Evolutionary conservation across 2,113 vertebrate species (phyloP).

Genomic region (Ciconia boyciana): DNA sequence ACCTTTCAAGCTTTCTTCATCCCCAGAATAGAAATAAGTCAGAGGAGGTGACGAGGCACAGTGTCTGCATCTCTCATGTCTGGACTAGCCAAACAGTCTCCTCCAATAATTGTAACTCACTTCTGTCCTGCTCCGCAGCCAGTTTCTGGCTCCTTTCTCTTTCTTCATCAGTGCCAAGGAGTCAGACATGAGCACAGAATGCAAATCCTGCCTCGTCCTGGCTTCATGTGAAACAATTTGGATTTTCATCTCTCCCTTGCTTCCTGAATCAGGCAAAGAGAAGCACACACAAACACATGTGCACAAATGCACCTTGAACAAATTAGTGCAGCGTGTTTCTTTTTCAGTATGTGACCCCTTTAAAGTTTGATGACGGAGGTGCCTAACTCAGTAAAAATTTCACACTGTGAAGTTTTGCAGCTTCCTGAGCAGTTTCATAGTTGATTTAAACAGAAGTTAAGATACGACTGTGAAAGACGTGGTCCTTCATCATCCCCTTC

Average conservation of each 20-base stretch:
- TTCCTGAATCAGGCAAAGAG: not conserved
- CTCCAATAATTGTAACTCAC: not conserved
- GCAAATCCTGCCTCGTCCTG: not conserved
- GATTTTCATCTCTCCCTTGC: not conserved
- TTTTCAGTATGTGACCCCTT: not conserved
- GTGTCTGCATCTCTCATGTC: not conserved
- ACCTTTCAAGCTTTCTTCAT: not conserved
- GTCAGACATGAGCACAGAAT: not conserved
- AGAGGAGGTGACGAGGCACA: not conserved
- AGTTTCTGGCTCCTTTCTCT: not conserved
- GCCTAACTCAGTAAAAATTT: not conserved
- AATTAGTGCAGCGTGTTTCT: not conserved
- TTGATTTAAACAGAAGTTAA: not conserved
- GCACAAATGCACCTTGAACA: not conserved
- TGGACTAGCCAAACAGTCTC: not conserved
- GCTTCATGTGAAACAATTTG: not conserved
- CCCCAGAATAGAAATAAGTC: conserved; percentile 12
- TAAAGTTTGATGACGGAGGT: not conserved
- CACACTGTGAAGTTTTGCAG: not conserved
- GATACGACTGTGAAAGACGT: not conserved
- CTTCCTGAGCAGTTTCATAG: not conserved
- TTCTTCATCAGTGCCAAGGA: not conserved
- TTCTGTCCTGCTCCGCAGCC: not conserved
- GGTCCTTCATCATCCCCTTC: not conserved
- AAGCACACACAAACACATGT: rapidly evolving